These are phyloP conservation scores for Xerus inauris DNA, from an alignment of 2,113 vertebrate genomes.

Conservation along the genomic window DNA sequence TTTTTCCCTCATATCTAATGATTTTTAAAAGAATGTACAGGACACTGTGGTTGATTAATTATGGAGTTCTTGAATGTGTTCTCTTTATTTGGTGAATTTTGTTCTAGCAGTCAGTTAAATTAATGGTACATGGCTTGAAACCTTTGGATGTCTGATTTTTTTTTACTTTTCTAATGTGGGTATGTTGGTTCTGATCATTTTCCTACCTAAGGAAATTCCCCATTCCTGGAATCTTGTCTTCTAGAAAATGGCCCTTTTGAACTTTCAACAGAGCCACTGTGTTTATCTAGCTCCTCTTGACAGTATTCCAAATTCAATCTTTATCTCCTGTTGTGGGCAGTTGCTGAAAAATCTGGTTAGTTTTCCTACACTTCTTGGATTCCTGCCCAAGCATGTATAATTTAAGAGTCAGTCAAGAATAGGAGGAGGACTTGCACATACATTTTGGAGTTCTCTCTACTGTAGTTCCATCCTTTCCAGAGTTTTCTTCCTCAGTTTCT, in stretches of 20 bases:
- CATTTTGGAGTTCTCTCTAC: not conserved
- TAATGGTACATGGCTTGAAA: not conserved
- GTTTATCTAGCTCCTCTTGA: not conserved
- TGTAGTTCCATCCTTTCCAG: not conserved
- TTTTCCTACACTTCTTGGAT: not conserved
- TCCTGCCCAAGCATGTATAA: not conserved
- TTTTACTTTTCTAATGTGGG: not conserved
- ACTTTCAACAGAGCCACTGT: not conserved
- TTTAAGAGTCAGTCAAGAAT: not conserved
- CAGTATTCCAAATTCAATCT: not conserved
- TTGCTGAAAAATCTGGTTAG: slow-evolving; percentile 12
- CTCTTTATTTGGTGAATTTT: not conserved
- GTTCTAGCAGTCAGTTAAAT: not conserved
- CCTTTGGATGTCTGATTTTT: not conserved
- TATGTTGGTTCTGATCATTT: not conserved
- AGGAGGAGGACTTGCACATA: not conserved
- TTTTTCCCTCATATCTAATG: not conserved
- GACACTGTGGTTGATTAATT: not conserved
- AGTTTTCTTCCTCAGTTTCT: not conserved
- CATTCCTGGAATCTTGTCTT: not conserved
- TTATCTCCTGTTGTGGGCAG: not conserved
- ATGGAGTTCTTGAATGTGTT: not conserved
- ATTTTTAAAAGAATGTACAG: not conserved
- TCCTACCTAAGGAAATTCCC: not conserved
- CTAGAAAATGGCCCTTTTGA: not conserved